Base-by-base conservation (phyloP, 2,888 invertebrate genomes). In the Osmoderma eremita region DNA sequence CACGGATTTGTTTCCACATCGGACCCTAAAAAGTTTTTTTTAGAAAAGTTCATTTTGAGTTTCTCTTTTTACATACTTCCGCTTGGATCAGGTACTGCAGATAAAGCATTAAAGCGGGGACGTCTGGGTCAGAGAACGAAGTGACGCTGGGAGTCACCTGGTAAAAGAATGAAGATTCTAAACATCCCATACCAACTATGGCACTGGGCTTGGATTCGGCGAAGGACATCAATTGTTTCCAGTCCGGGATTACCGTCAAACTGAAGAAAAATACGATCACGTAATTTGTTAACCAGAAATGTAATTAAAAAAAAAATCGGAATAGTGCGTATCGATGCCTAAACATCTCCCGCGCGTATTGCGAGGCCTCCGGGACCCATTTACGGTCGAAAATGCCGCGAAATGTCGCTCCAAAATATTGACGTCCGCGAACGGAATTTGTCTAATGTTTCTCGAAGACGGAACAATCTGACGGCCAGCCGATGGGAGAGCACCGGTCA, bases 1-100 rank as follows among this genome's bases (percentile, higher is more conserved):
- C 96, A 73, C 97, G 87, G 71, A 97, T 91, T 79, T 91, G 88
- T 61, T 90, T 88, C 93, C 94, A 95, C 89, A 95, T 89, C 22
- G 95, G 94, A 58, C 95, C 95, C 90, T 91, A 80, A 15, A n/a
- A n/a, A n/a, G n/a, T n/a, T n/a, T n/a, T n/a, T 56, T 20, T 3
- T 6, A 36, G n/a, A 42, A 18, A 15, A 39, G 22, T 6, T 22
- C n/a, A n/a, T 58, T 45, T 2, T n/a, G 20, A 42, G n/a, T 6
- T 45, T 24, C 2, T 45, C 45, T 6, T 36, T 36, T 30, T 15
- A 68, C 75, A 76, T 78, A 91, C 93, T 86, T 95, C 95, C 0
- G 91, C 84, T 82, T 95, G 95, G 5, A 89, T 91, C 74, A 96
- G 88, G 83, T 95, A 97, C 83, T 95, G 93, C 71, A 94, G 84